Evolutionary conservation across 2,797 vertebrate genomes (phyloP), one percentile per base, ranked within the genome.

Genomic region (Rhinatrema bivittatum): DNA sequence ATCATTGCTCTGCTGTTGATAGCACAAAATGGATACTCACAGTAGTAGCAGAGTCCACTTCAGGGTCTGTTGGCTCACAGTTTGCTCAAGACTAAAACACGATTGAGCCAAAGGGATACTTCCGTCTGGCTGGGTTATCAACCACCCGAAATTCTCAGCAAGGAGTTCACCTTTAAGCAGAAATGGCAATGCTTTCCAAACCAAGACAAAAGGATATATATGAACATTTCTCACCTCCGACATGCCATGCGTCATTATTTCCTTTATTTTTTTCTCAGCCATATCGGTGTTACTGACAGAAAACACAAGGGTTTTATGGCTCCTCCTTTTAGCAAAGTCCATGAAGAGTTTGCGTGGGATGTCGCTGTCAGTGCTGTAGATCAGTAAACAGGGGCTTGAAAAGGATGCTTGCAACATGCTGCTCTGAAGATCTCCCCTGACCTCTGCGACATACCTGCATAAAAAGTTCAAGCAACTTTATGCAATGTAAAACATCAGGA

Each of bases 221-320:
- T n/a, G n/a, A n/a, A n/a, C n/a, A n/a, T n/a, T n/a, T n/a, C 10
- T 20, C 36, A 54, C 51, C 51, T 54, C 36, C 17, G 34, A 16
- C 51, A 47, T 47, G 27, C 33, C 29, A 15, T 54, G n/a, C 7
- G 13, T 20, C 12, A 54, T 33, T 9, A 39, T 4, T 17, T 39
- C 14, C 17, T 38, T 20, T 25, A 25, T 25, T 21, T 28, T 25
- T 13, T 29, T 35, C n/a, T 34, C 51, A 25, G 25, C 13, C 4
- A 28, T 14, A n/a, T n/a, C n/a, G n/a, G n/a, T n/a, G n/a, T n/a
- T n/a, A 15, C 9, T 23, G 14, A 35, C 36, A n/a, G 44, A 23
- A 13, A 48, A 19, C 10, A 54, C 19, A 12, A 12, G 32, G 7
- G 44, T 21, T 20, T 32, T 38, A 26, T 47, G 40, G n/a, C 25